phyloP scores from a whole-genome alignment of 2,797 vertebrate genomes.

The Epinephelus malabaricus region DNA sequence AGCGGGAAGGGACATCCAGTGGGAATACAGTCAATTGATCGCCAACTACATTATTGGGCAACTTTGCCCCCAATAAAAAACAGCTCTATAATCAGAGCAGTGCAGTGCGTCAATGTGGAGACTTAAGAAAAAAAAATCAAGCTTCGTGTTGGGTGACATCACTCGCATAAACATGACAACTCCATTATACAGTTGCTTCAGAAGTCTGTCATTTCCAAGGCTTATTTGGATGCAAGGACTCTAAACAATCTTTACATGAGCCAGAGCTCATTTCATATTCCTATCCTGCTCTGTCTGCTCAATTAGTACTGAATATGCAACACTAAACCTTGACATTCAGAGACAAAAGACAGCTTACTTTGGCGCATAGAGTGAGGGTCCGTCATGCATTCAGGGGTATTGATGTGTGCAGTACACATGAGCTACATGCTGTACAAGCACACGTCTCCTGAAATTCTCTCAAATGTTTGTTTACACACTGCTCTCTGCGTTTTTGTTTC shows the following conservation, averaged over 20 bases:
- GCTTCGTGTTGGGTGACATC: background rate
- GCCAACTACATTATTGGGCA: slow-evolving; percentile 8
- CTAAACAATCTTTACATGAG: background rate
- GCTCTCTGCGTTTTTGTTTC: background rate
- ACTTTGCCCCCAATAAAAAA: slow-evolving; percentile 27
- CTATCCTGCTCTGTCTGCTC: background rate
- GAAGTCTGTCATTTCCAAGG: background rate
- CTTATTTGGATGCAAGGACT: slow-evolving; percentile 1
- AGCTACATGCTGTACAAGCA: background rate
- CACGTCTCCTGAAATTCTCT: background rate
- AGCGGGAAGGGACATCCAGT: background rate
- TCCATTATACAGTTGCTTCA: background rate
- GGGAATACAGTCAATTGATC: slow-evolving; percentile 23
- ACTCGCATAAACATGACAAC: background rate
- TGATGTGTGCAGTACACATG: background rate
- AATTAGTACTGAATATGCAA: slow-evolving; percentile 1
- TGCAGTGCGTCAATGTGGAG: background rate
- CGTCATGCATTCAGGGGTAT: background rate
- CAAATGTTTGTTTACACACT: slow-evolving; percentile 10
- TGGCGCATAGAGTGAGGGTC: background rate
- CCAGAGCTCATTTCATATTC: background rate
- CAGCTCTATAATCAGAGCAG: background rate
- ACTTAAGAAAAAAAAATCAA: background rate
- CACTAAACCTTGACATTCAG: background rate
- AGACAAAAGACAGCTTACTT: background rate